A percentile compares a stretch with the other conserved stretches of the same genome.
Conservation (phyloP, 2,113 vertebrate species). For the Candoia aspera region DNA sequence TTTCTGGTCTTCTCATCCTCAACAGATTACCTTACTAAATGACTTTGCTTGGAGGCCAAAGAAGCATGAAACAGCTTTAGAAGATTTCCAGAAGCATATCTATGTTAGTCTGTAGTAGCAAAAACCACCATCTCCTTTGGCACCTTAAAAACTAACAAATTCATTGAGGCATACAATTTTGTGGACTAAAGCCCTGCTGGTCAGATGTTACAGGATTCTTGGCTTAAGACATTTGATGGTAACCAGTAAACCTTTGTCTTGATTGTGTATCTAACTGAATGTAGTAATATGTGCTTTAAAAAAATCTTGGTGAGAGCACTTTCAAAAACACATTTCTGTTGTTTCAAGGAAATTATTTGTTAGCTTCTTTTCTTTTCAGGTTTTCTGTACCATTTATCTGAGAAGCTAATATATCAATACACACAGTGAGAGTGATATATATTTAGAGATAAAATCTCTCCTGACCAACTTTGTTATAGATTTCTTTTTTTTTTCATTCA, state of each 20-base stretch:
- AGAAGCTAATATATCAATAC: not conserved
- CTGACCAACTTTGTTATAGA: slow-evolving; percentile 10
- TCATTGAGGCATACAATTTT: not conserved
- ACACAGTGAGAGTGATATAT: not conserved
- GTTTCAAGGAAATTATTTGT: not conserved
- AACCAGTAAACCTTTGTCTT: not conserved
- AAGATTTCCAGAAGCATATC: slow-evolving; percentile 3
- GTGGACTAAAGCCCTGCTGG: slow-evolving; percentile 22
- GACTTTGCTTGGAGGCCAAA: slow-evolving; percentile 48
- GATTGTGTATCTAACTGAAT: not conserved
- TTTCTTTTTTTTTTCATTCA: slow-evolving; percentile 6
- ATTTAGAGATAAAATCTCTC: not conserved
- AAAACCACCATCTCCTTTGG: slow-evolving; percentile 7
- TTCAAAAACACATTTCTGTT: not conserved
- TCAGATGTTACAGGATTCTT: not conserved
- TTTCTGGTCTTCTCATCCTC: slow-evolving; percentile 43
- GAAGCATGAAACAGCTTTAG: slow-evolving; percentile 21
- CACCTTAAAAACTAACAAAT: slow-evolving; percentile 8
- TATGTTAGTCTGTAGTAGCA: not conserved
- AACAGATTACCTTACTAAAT: slow-evolving; percentile 6
- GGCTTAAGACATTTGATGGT: not conserved
- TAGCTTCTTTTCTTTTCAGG: not conserved
- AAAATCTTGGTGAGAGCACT: not conserved
- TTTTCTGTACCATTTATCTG: not conserved
- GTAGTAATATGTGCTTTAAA: not conserved